Evolutionary conservation across 2,888 invertebrate genomes (phyloP), one percentile per base, ranked within the genome.

Genomic region (Eubasilissa splendida): DNA sequence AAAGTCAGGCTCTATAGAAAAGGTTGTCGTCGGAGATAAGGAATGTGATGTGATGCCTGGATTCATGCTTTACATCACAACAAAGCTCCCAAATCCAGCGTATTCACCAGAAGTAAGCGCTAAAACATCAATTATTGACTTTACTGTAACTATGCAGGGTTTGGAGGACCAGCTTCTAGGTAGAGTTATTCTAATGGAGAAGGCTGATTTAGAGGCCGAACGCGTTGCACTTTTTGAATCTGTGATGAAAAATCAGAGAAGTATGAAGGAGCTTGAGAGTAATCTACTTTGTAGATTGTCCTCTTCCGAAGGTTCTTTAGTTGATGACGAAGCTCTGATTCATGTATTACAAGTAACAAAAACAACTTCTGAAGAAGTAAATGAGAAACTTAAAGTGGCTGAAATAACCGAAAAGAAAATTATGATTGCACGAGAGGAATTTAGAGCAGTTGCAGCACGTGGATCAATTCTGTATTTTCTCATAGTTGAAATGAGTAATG

Each of bases 81-180:
- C 99, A 0, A 99, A 99, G 88, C 88, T 99, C 77, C 96, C 97
- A 0, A 99, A 99, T 89, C 99, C 99, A 0, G 95, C 97, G 0
- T 99, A 98, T 88, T 97, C 98, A 12, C 99, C 99, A 0, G 99
- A 99, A 90, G 95, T 99, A 84, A 97, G 97, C 86, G 98, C 99
- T 0, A 97, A 97, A 87, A 98, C 98, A 0, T 97, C 98, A 0
- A 97, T 99, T 78, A 98, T 99, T 85, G 98, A 99, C 87, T 99
- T 99, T 86, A 99, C 99, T 0, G 99, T 99, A 0, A 99, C 99
- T 3, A 97, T 97, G 95, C 93, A 96, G 86, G 98, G 99, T 10
- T 89, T 99, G 52, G 99, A 99, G 89, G 99, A 99, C 88, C 99
- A 99, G 87, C 89, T 99, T 5, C 88, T 99, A 50, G 98, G 96